phyloP scores from a whole-genome alignment of 1,140 invertebrate genomes.

The Drosophila parvula region DNA sequence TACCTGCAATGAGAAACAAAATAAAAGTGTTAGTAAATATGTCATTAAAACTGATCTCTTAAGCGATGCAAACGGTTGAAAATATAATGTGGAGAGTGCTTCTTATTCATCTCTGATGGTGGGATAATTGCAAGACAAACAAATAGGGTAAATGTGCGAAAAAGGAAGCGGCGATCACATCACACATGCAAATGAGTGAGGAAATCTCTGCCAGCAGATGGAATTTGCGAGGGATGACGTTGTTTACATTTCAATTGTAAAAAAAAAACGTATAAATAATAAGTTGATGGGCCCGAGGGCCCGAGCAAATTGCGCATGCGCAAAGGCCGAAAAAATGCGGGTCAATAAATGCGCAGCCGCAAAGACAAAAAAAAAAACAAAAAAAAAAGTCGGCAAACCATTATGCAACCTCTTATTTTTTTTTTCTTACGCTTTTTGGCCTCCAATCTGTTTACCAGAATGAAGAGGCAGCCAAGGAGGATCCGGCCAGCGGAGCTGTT shows the following conservation, averaged over 20 bases:
- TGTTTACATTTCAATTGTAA: slow-evolving; percentile 80
- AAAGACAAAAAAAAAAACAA: neutral
- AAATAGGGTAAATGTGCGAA: slow-evolving; percentile 45
- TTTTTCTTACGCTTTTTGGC: slow-evolving; percentile 28
- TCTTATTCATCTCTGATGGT: slow-evolving; percentile 43
- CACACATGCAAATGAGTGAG: slow-evolving; percentile 45
- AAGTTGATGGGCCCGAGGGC: slow-evolving; percentile 60
- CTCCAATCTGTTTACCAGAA: slow-evolving; percentile 39
- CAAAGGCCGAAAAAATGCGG: slow-evolving; percentile 65
- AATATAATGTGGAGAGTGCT: slow-evolving; percentile 49
- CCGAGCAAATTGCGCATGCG: slow-evolving; percentile 59
- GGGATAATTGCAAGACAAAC: slow-evolving; percentile 62
- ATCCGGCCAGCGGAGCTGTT: slow-evolving; percentile 57
- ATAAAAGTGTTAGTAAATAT: slow-evolving; percentile 46
- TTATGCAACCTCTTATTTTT: slow-evolving; percentile 61
- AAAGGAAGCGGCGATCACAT: slow-evolving; percentile 47
- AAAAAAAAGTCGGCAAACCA: slow-evolving; percentile 24
- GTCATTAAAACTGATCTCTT: slow-evolving; percentile 60
- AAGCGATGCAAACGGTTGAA: slow-evolving; percentile 9
- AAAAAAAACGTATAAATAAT: slow-evolving; percentile 64
- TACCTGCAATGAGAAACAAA: slow-evolving; percentile 65
- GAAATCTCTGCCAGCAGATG: slow-evolving; percentile 20
- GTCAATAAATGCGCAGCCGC: slow-evolving; percentile 69
- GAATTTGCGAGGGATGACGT: slow-evolving; percentile 39
- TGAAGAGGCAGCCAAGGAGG: slow-evolving; percentile 37